phyloP scores from a whole-genome alignment of 2,113 vertebrate species.

The Oceanites oceanicus region DNA sequence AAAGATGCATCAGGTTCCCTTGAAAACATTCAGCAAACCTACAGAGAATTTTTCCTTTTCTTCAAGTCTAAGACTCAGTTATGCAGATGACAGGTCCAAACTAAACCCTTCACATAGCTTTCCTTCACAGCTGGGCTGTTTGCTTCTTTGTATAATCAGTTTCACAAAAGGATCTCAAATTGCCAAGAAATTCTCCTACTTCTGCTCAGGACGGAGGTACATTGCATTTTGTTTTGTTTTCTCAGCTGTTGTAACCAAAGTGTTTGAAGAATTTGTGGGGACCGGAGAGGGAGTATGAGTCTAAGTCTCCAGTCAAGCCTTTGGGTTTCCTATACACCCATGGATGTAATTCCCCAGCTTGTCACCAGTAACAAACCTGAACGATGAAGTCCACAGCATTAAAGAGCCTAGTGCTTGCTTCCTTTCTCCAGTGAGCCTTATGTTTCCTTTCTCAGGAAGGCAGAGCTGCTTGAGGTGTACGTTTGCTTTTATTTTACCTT shows the following conservation, averaged over 20 bases:
- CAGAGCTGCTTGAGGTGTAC: background rate
- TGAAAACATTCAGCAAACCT: background rate
- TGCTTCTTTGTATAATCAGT: background rate
- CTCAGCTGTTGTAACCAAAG: constrained; percentile 22
- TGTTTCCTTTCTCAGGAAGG: background rate
- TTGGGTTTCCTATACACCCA: background rate
- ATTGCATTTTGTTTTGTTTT: constrained; percentile 18
- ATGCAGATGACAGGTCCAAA: background rate
- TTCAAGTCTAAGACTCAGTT: background rate
- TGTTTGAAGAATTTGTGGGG: background rate
- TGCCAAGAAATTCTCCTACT: constrained; percentile 9
- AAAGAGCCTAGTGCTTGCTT: background rate
- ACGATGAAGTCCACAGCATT: background rate
- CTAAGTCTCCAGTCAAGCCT: background rate
- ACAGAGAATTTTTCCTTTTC: background rate
- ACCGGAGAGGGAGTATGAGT: background rate
- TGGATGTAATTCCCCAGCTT: background rate
- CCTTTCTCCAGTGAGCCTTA: background rate
- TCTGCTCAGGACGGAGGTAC: background rate
- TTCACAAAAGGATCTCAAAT: background rate
- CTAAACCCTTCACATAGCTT: background rate
- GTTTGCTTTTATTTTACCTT: background rate
- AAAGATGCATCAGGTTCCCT: background rate
- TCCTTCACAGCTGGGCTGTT: background rate
- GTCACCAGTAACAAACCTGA: background rate